phyloP scores from a whole-genome alignment of 1,140 invertebrate species.

The Eurosta solidaginis region DNA sequence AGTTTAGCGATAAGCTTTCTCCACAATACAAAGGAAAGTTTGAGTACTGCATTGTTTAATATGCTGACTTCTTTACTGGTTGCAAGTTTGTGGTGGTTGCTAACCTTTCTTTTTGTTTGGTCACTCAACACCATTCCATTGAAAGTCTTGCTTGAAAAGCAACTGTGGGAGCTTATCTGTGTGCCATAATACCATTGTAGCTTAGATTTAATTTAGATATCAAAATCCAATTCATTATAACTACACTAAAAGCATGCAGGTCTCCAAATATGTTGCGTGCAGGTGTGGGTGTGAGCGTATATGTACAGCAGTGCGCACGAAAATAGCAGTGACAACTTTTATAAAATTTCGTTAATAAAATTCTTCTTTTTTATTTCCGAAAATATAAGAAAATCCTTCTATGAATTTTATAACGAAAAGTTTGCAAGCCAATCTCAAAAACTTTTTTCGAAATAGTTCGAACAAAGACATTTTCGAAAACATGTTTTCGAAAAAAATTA shows the following conservation, averaged over 20 bases:
- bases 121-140: background rate
- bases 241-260: background rate
- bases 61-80: background rate
- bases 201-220: constrained; percentile 38
- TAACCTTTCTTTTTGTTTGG: background rate
- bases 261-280: background rate
- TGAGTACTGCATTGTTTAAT: background rate
- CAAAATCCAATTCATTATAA: constrained; percentile 38
- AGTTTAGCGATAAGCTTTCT: background rate
- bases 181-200: constrained; percentile 16
- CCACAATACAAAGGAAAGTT: background rate
- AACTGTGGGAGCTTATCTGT: background rate
- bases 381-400: too few species aligned
- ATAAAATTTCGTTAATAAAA: too few species aligned
- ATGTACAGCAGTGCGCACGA: too few species aligned
- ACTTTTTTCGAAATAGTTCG: too few species aligned
- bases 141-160: background rate
- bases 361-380: too few species aligned
- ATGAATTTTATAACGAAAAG: too few species aligned
- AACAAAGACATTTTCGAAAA: too few species aligned
- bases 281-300: background rate
- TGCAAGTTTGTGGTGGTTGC: background rate
- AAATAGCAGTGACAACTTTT: too few species aligned
- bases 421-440: too few species aligned
- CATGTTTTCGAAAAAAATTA: too few species aligned